Evolutionary conservation across 2,888 invertebrate genomes (phyloP).

Genomic region (Cataglyphis altisquamis): DNA sequence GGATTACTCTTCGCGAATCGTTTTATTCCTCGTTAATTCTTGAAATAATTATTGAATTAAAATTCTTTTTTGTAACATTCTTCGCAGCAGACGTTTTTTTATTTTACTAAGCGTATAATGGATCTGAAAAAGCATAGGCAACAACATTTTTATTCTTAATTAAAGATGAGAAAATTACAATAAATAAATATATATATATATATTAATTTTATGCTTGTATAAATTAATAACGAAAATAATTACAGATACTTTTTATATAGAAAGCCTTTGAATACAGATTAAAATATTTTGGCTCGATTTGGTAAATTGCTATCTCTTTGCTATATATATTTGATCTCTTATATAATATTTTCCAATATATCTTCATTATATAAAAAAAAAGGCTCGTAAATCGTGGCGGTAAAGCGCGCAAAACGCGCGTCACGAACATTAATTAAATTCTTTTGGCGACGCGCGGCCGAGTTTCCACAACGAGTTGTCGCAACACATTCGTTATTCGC

Average conservation of each 20-base stretch:
- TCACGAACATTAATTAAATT: conserved; percentile 36
- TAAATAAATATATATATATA: neutral
- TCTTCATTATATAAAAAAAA: neutral
- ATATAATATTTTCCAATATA: neutral
- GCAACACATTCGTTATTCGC: conserved; percentile 38
- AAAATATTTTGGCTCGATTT: neutral
- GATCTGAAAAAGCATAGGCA: neutral
- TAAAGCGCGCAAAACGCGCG: neutral
- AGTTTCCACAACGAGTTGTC: conserved; percentile 31
- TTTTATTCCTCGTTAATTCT: neutral
- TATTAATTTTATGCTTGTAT: neutral
- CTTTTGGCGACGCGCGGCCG: neutral
- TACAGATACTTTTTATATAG: neutral
- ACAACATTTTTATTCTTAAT: neutral
- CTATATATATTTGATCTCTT: neutral
- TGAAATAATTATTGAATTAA: neutral
- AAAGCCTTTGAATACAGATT: neutral
- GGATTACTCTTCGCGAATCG: neutral
- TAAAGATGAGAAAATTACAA: neutral
- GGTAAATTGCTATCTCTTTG: conserved; percentile 8
- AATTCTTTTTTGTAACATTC: neutral
- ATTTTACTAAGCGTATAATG: neutral
- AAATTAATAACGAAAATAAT: neutral
- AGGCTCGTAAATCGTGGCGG: neutral
- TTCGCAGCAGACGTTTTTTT: neutral